These are phyloP conservation scores for Oplegnathus fasciatus DNA, from an alignment of 2,113 vertebrate genomes.

Conservation along the genomic window DNA sequence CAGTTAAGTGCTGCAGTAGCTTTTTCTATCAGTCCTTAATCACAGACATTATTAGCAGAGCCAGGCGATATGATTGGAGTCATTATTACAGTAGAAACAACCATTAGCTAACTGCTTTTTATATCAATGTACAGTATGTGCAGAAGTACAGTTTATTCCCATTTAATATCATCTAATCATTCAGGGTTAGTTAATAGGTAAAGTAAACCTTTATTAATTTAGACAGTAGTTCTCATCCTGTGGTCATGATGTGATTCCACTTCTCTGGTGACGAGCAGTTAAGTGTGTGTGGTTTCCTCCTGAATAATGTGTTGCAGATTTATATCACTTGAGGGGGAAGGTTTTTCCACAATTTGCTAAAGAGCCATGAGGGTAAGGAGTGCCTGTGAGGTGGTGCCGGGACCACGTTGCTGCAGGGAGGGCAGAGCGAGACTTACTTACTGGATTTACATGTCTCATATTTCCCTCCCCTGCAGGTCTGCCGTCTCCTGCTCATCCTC, in stretches of 20 bases:
- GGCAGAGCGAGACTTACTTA: not conserved
- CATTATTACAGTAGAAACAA: not conserved
- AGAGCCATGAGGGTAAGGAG: not conserved
- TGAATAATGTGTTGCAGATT: not conserved
- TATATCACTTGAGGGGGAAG: not conserved
- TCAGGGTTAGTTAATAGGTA: not conserved
- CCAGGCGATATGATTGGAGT: not conserved
- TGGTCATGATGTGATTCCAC: not conserved
- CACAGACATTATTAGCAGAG: not conserved
- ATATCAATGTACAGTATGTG: not conserved
- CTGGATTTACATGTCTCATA: conserved; percentile 4
- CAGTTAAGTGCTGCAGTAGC: not conserved
- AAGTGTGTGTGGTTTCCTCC: not conserved
- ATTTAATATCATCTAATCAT: not conserved
- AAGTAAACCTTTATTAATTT: not conserved
- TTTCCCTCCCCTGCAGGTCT: conserved; percentile 50
- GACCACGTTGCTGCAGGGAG: not conserved
- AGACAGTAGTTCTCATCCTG: not conserved
- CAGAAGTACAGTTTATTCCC: too few species aligned
- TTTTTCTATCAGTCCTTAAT: not conserved
- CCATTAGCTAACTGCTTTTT: not conserved
- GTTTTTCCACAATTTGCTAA: not conserved
- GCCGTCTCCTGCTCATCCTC: conserved; percentile 26
- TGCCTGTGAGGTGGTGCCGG: not conserved
- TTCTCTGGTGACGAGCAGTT: not conserved